Percentiles rank a stretch among this genome's conserved stretches.
These are phyloP conservation scores for Drosophila paucipuncta DNA, from an alignment of 2,888 invertebrate species.

Conservation along the genomic window DNA sequence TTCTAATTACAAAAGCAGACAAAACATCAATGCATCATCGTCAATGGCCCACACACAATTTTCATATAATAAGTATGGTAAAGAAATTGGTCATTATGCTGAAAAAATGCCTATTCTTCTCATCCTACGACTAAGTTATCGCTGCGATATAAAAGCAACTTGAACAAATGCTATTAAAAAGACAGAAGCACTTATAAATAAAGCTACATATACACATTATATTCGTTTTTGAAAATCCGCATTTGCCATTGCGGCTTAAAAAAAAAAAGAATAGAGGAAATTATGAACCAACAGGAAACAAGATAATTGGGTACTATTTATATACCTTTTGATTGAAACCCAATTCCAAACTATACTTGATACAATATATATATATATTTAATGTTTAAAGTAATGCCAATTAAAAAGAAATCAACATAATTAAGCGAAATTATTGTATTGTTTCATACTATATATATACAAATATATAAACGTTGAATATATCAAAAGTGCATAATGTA, in stretches of 20 bases:
- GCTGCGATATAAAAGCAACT: constrained; percentile 72
- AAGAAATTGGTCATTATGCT: constrained; percentile 40
- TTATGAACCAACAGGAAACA: constrained; percentile 18
- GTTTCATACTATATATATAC: constrained; percentile 6
- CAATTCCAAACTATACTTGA: constrained; percentile 8
- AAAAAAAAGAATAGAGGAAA: constrained; percentile 18
- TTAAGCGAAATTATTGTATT: constrained; percentile 26
- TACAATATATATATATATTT: constrained; percentile 11
- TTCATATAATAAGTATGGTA: constrained; percentile 34
- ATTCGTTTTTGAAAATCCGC: constrained; percentile 25
- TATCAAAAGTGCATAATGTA: constrained; percentile 22
- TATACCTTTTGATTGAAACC: constrained; percentile 23
- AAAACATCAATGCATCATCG: constrained; percentile 6
- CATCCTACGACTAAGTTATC: constrained; percentile 57
- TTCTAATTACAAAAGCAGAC: constrained; percentile 84
- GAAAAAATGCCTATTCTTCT: constrained; percentile 37
- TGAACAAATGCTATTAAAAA: constrained; percentile 49
- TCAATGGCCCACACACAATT: constrained; percentile 28
- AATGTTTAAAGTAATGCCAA: constrained; percentile 17
- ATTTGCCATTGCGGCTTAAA: constrained; percentile 38
- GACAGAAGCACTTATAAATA: constrained; percentile 6
- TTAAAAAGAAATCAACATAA: constrained; percentile 12
- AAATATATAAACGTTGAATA: constrained; percentile 25
- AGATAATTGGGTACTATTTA: constrained; percentile 32
- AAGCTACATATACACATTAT: constrained; percentile 4